Percentiles rank a stretch among this genome's conserved stretches.
Conservation (phyloP, 2,797 vertebrate species). For the Acanthurus lineatus region DNA sequence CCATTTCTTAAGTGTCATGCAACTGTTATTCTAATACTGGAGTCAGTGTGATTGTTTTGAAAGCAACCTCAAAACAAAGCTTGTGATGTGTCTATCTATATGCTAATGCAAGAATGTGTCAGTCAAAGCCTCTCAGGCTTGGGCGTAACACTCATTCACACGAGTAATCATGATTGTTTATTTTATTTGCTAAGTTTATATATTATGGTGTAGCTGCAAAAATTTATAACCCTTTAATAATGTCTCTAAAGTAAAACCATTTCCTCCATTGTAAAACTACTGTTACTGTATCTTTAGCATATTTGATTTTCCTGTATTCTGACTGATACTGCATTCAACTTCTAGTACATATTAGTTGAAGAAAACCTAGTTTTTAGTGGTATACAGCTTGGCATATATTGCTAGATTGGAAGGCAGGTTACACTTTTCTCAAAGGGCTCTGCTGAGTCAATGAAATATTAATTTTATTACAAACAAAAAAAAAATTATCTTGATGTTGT, state of each 20-base stretch:
- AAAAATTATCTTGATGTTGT: not conserved
- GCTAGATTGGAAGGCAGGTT: not conserved
- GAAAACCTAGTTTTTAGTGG: not conserved
- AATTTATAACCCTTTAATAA: slow-evolving; percentile 1
- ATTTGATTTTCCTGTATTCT: not conserved
- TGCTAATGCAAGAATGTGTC: slow-evolving; percentile 44
- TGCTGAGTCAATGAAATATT: not conserved
- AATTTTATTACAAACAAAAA: not conserved
- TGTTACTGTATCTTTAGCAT: not conserved
- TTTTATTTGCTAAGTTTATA: slow-evolving; percentile 6
- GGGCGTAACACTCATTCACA: slow-evolving; percentile 20
- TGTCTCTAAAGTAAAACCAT: not conserved
- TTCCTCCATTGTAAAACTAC: slow-evolving; percentile 1
- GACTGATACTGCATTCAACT: slow-evolving; percentile 3
- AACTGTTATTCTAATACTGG: slow-evolving; percentile 44
- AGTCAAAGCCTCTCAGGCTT: slow-evolving; percentile 43
- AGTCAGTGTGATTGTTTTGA: slow-evolving; percentile 56
- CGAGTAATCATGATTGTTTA: slow-evolving; percentile 8
- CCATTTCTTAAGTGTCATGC: slow-evolving; percentile 24
- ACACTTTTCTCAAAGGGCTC: not conserved
- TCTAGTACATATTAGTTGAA: slow-evolving; percentile 3
- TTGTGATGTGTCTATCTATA: slow-evolving; percentile 48
- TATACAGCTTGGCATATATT: not conserved
- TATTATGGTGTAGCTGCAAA: not conserved
- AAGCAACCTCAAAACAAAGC: slow-evolving; percentile 41